Evolutionary conservation across 2,888 invertebrate species (phyloP).

Genomic region (Tetragonula carbonaria): DNA sequence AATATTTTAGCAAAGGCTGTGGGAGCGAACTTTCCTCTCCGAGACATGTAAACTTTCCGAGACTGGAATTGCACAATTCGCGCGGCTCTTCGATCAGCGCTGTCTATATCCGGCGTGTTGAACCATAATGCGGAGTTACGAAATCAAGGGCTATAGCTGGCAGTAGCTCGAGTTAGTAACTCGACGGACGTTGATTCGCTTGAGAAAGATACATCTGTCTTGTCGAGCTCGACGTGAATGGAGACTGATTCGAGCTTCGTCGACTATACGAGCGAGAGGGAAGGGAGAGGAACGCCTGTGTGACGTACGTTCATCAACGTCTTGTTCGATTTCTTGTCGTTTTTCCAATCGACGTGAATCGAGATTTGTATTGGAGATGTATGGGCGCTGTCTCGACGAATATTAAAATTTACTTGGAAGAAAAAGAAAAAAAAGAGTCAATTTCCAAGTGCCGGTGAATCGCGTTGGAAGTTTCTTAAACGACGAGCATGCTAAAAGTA

Average conservation of each 20-base stretch:
- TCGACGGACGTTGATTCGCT: conserved; percentile 4
- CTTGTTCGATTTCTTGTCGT: conserved; percentile 24
- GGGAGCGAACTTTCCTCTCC: too few species aligned
- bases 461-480: too few species aligned
- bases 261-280: background rate
- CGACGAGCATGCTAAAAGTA: too few species aligned
- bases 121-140: background rate
- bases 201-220: conserved; percentile 28
- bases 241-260: conserved; percentile 25
- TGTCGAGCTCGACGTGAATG: conserved; percentile 19
- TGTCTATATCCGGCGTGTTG: background rate
- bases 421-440: background rate
- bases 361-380: background rate
- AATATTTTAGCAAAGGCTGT: too few species aligned
- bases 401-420: background rate
- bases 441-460: too few species aligned
- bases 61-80: too few species aligned
- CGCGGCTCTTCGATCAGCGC: background rate
- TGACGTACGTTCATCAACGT: conserved; percentile 13
- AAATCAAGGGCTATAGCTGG: background rate
- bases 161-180: background rate
- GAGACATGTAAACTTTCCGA: too few species aligned
- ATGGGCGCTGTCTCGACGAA: background rate
- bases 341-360: background rate
- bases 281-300: background rate